phyloP scores from a whole-genome alignment of 1,140 invertebrate species.

The Dryas iulia region DNA sequence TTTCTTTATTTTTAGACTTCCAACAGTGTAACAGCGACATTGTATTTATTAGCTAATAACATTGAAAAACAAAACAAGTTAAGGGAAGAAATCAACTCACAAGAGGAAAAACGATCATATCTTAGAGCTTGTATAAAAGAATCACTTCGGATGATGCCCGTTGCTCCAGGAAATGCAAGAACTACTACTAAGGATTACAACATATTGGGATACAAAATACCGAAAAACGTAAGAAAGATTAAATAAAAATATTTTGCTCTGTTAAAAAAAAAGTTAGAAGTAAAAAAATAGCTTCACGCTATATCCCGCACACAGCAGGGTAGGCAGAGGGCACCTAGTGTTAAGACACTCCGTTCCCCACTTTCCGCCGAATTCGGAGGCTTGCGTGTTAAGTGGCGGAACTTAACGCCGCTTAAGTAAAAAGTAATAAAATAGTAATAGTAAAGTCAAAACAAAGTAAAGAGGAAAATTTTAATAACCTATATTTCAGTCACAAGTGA shows the following conservation, averaged over 20 bases:
- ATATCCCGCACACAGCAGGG: too few relatives aligned
- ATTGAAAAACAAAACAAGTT: constrained; percentile 84
- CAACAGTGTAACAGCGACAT: constrained; percentile 51
- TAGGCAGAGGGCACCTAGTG: too few relatives aligned
- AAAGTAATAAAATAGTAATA: too few relatives aligned
- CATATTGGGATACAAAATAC: constrained; percentile 81
- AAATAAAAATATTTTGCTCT: too few relatives aligned
- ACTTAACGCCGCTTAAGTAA: too few relatives aligned
- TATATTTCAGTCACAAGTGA: constrained; percentile 43
- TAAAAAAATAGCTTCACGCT: too few relatives aligned
- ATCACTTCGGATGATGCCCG: constrained; percentile 80
- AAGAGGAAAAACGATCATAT: constrained; percentile 76
- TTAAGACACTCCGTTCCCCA: too few relatives aligned
- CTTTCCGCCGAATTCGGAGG: too few relatives aligned
- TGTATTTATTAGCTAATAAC: constrained; percentile 85
- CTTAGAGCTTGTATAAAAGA: constrained; percentile 85
- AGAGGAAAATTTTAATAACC: not conserved
- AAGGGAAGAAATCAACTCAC: constrained; percentile 81
- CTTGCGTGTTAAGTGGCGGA: too few relatives aligned
- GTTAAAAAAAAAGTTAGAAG: too few relatives aligned
- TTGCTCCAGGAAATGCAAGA: constrained; percentile 77
- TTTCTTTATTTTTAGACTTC: constrained; percentile 47
- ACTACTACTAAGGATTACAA: constrained; percentile 78
- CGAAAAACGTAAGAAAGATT: constrained; percentile 81
- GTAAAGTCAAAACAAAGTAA: too few relatives aligned